Conservation (phyloP, 2,888 invertebrate genomes). For the Pomacea canaliculata region DNA sequence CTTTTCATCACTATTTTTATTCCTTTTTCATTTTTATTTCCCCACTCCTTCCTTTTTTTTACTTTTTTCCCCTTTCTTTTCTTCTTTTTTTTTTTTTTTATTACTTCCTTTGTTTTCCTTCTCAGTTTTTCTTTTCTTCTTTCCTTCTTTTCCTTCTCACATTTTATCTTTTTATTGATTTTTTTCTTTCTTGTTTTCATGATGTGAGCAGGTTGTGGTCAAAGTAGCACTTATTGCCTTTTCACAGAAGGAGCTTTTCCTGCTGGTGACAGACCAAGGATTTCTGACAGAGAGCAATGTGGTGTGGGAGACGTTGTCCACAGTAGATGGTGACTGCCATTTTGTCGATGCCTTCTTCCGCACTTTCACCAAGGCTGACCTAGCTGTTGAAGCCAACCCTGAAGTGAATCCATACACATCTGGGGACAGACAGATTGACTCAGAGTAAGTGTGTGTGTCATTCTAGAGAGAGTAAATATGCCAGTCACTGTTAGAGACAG, state of each 20-base stretch:
- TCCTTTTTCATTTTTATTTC: not conserved
- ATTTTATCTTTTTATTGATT: not conserved
- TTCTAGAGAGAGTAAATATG: not conserved
- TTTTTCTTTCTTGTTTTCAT: no score
- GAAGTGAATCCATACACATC: slow-evolving; percentile 34
- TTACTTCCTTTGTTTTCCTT: not conserved
- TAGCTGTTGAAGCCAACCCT: slow-evolving; percentile 43
- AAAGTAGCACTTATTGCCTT: not conserved
- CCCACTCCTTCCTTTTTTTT: no score
- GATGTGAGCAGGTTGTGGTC: no score
- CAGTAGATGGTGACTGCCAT: slow-evolving; percentile 73
- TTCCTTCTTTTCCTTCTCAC: slow-evolving; percentile 10
- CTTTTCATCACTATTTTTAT: not conserved
- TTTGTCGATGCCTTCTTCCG: slow-evolving; percentile 73
- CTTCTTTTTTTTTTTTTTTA: not conserved
- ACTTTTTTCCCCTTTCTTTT: no score
- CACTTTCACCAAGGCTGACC: slow-evolving; percentile 62
- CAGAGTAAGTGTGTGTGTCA: slow-evolving; percentile 68
- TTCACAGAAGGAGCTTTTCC: slow-evolving; percentile 71
- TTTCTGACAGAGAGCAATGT: slow-evolving; percentile 72
- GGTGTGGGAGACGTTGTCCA: slow-evolving; percentile 75
- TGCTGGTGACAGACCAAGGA: slow-evolving; percentile 75
- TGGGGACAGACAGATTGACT: slow-evolving; percentile 70
- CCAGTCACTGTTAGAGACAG: no score
- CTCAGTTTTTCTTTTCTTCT: not conserved